These are phyloP conservation scores for Tamias sibiricus DNA, from an alignment of 2,113 vertebrate species.

Conservation along the genomic window DNA sequence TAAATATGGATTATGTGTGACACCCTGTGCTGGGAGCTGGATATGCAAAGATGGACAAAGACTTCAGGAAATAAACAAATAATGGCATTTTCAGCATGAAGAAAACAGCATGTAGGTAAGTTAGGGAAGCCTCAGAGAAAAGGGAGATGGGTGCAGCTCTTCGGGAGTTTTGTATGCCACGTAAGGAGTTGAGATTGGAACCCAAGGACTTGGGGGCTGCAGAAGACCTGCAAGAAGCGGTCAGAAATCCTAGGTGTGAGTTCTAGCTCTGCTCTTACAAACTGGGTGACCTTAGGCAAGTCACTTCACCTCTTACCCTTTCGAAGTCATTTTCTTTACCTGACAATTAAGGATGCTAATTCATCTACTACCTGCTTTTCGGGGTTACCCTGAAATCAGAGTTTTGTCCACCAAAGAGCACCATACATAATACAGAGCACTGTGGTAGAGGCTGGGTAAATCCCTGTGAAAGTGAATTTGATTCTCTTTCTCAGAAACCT, in stretches of 20 bases:
- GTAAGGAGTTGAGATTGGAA: not conserved
- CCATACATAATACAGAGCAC: not conserved
- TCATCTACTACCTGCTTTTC: not conserved
- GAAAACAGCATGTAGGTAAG: not conserved
- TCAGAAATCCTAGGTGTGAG: not conserved
- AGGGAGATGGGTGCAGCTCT: not conserved
- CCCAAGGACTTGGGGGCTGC: too few relatives aligned
- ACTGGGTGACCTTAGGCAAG: not conserved
- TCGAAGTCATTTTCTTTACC: not conserved
- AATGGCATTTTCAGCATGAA: not conserved
- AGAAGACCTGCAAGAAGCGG: not conserved
- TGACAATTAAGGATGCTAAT: conserved; percentile 20
- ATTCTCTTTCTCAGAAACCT: conserved; percentile 2
- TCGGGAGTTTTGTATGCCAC: not conserved
- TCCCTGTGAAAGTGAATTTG: not conserved
- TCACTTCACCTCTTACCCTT: not conserved
- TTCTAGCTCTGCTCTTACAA: not conserved
- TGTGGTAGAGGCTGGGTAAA: not conserved
- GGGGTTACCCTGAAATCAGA: not conserved
- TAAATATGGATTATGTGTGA: not conserved
- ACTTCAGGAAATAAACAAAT: not conserved
- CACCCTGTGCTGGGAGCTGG: not conserved
- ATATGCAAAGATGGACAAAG: not conserved
- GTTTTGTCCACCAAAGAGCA: not conserved
- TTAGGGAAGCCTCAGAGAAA: not conserved